Conservation (phyloP, 2,888 invertebrate genomes). For the Ichneumoninae sp. region DNA sequence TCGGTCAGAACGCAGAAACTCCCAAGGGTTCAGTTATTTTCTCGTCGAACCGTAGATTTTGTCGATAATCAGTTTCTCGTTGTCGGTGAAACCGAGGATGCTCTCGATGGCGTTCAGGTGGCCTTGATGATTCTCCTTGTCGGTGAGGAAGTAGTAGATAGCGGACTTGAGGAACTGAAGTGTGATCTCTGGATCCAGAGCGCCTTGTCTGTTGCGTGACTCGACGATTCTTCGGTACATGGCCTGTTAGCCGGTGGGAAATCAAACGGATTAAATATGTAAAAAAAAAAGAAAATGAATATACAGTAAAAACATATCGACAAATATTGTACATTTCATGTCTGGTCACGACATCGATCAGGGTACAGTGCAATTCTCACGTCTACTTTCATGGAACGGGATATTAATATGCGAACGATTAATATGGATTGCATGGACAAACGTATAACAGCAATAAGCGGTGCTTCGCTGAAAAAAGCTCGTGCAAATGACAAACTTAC, state of each 20-base stretch:
- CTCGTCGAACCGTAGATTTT: slow-evolving; percentile 83
- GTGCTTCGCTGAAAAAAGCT: slow-evolving; percentile 70
- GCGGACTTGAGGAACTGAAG: slow-evolving; percentile 97
- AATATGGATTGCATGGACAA: slow-evolving; percentile 14
- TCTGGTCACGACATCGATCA: slow-evolving; percentile 21
- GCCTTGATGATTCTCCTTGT: slow-evolving; percentile 94
- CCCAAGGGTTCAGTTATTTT: slow-evolving; percentile 73
- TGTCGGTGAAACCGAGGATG: slow-evolving; percentile 94
- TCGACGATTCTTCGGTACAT: slow-evolving; percentile 94
- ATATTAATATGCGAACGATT: background rate
- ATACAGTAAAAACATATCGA: background rate
- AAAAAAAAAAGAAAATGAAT: background rate
- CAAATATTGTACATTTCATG: background rate
- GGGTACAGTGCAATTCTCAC: slow-evolving; percentile 24
- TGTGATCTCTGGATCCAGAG: slow-evolving; percentile 95
- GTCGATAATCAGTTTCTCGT: slow-evolving; percentile 92
- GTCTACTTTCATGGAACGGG: slow-evolving; percentile 19
- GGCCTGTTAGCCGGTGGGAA: slow-evolving; percentile 86
- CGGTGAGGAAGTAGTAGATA: slow-evolving; percentile 95
- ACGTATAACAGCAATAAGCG: slow-evolving; percentile 54
- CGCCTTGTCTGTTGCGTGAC: slow-evolving; percentile 89
- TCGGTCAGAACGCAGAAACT: slow-evolving; percentile 3
- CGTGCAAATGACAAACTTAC: slow-evolving; percentile 73
- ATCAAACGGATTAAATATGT: slow-evolving; percentile 71
- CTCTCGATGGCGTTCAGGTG: slow-evolving; percentile 96